Percentiles rank a stretch among this genome's conserved stretches.
Evolutionary conservation across 2,113 vertebrate species (phyloP).

Genomic region (Cygnus atratus): DNA sequence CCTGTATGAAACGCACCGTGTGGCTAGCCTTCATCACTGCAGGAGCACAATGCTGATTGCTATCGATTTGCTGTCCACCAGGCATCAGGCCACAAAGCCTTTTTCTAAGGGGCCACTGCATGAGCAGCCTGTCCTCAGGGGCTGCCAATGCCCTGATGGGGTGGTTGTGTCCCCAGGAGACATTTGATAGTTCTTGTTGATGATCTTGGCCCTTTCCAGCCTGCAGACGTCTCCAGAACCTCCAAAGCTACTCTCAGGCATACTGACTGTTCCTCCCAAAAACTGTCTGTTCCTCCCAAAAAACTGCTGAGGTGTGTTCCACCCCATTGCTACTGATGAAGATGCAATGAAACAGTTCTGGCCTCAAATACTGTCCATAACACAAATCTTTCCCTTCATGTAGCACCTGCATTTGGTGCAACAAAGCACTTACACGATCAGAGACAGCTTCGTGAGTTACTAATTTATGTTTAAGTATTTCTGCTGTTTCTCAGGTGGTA

Average conservation of each 20-base stretch:
- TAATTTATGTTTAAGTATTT: background rate
- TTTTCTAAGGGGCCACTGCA: background rate
- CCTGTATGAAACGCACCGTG: background rate
- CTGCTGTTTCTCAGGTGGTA: background rate
- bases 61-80: background rate
- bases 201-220: background rate
- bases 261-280: too few species aligned
- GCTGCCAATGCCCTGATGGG: background rate
- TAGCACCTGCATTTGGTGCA: background rate
- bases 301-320: background rate
- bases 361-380: too few species aligned
- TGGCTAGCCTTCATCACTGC: background rate
- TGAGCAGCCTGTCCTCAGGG: background rate
- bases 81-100: too few species aligned
- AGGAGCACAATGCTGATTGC: background rate
- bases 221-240: background rate
- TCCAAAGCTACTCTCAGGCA: background rate
- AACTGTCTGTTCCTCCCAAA: background rate
- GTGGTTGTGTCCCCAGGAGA: background rate
- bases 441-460: background rate
- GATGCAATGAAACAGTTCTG: background rate
- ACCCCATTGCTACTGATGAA: background rate
- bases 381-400: background rate
- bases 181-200: background rate
- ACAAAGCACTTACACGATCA: background rate